Conservation (phyloP, 53 echinoderm and acorn worm genomes). For the Henricia sp. region DNA sequence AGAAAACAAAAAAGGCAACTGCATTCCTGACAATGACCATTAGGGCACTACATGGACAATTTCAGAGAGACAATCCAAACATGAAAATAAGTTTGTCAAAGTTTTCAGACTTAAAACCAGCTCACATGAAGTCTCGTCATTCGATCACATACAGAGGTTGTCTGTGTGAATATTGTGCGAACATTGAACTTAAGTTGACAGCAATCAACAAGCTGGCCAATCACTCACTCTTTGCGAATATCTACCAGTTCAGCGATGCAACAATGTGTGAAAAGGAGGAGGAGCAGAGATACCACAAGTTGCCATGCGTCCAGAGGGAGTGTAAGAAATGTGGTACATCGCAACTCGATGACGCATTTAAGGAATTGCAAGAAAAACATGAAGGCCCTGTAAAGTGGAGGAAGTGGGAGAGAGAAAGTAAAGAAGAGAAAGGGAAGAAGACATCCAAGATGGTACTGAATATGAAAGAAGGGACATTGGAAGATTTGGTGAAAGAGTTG, state of each 20-base stretch:
- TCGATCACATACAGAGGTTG: conserved; percentile 67
- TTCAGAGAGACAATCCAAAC: conserved; percentile 48
- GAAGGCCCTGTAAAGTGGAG: neutral
- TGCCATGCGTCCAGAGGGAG: conserved; percentile 53
- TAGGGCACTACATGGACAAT: conserved; percentile 3
- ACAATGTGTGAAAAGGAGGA: conserved; percentile 54
- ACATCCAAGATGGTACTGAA: neutral
- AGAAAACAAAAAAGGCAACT: conserved; percentile 58
- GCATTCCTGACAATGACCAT: conserved; percentile 52
- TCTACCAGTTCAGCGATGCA: conserved; percentile 26
- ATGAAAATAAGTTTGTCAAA: conserved; percentile 33
- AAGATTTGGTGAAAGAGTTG: conserved; percentile 26
- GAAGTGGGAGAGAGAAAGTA: too few species aligned
- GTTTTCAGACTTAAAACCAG: conserved; percentile 34
- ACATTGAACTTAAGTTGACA: conserved; percentile 59
- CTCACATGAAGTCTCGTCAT: conserved; percentile 37
- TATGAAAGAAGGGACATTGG: conserved; percentile 38
- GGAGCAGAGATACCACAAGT: conserved; percentile 14
- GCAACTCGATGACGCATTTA: neutral
- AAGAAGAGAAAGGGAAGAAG: too few species aligned
- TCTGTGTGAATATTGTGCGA: conserved; percentile 72
- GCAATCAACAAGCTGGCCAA: conserved; percentile 47
- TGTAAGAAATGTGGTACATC: conserved; percentile 54
- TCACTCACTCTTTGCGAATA: conserved; percentile 8
- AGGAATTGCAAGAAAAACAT: neutral